phyloP scores from a whole-genome alignment of 2,888 invertebrate species.

The Drosophila mettleri region DNA sequence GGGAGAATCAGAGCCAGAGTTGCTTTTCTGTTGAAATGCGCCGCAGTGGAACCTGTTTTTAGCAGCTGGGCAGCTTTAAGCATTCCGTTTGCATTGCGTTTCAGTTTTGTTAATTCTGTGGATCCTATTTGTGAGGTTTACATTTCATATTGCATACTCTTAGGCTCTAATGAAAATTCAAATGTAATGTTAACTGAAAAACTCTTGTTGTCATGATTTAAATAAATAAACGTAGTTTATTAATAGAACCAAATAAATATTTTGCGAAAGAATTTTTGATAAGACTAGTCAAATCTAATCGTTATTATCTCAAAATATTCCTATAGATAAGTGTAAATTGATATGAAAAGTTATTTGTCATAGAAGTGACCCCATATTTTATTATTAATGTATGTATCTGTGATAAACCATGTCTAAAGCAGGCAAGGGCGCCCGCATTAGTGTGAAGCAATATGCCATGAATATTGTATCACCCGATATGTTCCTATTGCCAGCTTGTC shows the following conservation, averaged over 20 bases:
- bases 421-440: conserved; percentile 3
- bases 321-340: not conserved
- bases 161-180: conserved; percentile 12
- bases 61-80: not conserved
- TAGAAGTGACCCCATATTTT: not conserved
- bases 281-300: not conserved
- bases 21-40: too few relatives aligned
- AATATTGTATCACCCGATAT: not conserved
- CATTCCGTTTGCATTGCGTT: conserved; percentile 22
- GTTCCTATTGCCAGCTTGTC: conserved; percentile 36
- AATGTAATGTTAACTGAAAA: conserved; percentile 6
- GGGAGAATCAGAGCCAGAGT: too few relatives aligned
- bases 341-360: not conserved
- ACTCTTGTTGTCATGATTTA: not conserved
- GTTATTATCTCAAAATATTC: not conserved
- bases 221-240: too few relatives aligned
- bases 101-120: conserved; percentile 9
- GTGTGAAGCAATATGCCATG: conserved; percentile 16
- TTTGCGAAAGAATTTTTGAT: not conserved
- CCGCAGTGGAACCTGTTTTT: not conserved
- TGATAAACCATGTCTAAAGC: not conserved
- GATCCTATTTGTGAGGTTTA: conserved; percentile 16
- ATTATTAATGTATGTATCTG: conserved; percentile 8
- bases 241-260: not conserved
- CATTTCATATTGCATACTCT: conserved; percentile 38